Evolutionary conservation across 2,888 invertebrate genomes (phyloP).

Genomic region (Eutolmus rufibarbis): DNA sequence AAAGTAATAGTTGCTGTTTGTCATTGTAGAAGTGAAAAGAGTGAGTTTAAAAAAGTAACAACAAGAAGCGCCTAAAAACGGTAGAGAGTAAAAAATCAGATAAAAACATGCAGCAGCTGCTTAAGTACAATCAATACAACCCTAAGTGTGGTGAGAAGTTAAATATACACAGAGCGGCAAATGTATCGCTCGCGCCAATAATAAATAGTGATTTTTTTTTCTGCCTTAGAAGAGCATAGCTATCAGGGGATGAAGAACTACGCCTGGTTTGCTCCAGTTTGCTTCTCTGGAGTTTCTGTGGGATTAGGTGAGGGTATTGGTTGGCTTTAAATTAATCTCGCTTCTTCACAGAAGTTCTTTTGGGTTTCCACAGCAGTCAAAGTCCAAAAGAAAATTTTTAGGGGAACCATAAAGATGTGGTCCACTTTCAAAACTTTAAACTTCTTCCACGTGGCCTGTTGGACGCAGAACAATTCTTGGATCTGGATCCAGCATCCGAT

Average conservation of each 20-base stretch:
- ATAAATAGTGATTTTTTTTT: conserved; percentile 6
- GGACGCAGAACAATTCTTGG: conserved; percentile 72
- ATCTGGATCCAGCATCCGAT: conserved; percentile 77
- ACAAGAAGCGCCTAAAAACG: background rate
- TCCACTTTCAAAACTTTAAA: conserved; percentile 52
- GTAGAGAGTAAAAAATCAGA: background rate
- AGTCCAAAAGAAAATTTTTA: background rate
- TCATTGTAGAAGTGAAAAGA: background rate
- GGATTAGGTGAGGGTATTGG: background rate
- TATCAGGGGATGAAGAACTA: background rate
- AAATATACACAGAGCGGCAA: background rate
- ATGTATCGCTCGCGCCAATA: background rate
- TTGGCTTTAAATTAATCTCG: conserved; percentile 7
- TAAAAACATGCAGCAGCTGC: background rate
- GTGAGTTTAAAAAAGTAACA: background rate
- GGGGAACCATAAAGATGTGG: background rate
- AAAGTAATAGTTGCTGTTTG: background rate
- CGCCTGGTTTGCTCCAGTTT: background rate
- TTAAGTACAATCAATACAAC: conserved; percentile 10
- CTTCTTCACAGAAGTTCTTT: conserved; percentile 6
- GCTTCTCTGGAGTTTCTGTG: background rate
- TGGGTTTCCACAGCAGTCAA: background rate
- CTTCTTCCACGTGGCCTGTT: conserved; percentile 69
- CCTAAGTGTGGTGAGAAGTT: conserved; percentile 1
- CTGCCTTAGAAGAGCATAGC: background rate